These are phyloP conservation scores for Periphyllus acericola DNA, from an alignment of 2,888 invertebrate genomes.

Conservation along the genomic window DNA sequence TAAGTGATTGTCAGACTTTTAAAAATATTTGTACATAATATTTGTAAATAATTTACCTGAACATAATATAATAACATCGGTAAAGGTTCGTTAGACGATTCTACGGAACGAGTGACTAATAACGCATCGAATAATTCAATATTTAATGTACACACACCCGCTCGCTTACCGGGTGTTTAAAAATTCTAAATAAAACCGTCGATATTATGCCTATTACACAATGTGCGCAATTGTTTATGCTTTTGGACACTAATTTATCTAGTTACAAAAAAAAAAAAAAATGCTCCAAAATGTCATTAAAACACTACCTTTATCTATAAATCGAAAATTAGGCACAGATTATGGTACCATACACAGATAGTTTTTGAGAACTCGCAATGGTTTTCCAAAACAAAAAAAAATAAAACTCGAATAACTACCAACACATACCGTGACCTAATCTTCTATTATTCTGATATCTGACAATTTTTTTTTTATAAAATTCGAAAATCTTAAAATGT, in stretches of 20 bases:
- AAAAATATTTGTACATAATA: constrained; percentile 12
- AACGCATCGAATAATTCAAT: not conserved
- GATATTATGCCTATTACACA: too few species aligned
- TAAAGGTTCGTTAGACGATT: constrained; percentile 37
- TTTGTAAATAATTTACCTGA: constrained; percentile 8
- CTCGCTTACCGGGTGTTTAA: not conserved
- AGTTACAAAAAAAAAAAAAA: too few species aligned
- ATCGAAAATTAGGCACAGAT: not conserved
- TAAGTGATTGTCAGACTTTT: constrained; percentile 36
- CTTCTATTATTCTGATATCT: not conserved
- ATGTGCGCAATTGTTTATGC: too few species aligned
- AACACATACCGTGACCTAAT: not conserved
- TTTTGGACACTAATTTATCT: too few species aligned
- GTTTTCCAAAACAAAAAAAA: not conserved
- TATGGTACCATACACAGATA: not conserved
- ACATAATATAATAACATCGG: constrained; percentile 43
- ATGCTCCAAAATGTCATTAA: too few species aligned
- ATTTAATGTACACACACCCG: not conserved
- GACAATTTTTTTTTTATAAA: not conserved
- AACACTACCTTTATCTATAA: not conserved
- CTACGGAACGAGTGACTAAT: constrained; percentile 23
- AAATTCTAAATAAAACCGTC: too few species aligned
- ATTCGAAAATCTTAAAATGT: not conserved
- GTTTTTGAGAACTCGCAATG: not conserved
- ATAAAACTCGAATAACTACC: not conserved